phyloP scores from a whole-genome alignment of 2,888 invertebrate species.

The Holacanthella duospinosa region DNA sequence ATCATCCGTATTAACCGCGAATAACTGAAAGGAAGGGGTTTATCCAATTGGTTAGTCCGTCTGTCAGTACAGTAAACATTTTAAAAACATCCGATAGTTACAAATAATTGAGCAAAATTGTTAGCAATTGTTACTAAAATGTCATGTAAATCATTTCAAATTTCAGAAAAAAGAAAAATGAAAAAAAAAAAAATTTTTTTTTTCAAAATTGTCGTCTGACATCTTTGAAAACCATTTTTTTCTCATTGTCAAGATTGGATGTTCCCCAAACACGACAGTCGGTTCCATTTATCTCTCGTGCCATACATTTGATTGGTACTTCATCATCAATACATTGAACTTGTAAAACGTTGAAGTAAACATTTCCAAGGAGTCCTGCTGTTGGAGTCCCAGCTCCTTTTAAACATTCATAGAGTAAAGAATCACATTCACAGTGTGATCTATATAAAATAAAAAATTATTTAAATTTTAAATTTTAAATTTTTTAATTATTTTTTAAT shows the following conservation, averaged over 20 bases:
- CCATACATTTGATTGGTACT: constrained; percentile 24
- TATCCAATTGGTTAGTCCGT: no score
- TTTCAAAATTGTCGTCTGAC: constrained; percentile 21
- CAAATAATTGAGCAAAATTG: no score
- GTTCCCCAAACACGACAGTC: constrained; percentile 28
- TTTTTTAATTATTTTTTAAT: neutral
- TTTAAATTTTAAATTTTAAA: neutral
- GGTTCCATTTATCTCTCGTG: constrained; percentile 15
- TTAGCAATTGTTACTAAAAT: no score
- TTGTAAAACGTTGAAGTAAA: constrained; percentile 73
- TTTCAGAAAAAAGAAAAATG: no score
- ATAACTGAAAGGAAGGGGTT: no score
- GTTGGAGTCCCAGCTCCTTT: constrained; percentile 62
- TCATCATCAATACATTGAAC: constrained; percentile 59
- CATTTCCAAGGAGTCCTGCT: constrained; percentile 64
- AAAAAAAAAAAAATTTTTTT: no score
- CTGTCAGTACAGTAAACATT: no score
- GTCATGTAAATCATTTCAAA: no score
- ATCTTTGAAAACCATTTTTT: constrained; percentile 23
- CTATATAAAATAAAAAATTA: constrained; percentile 41
- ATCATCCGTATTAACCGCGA: no score
- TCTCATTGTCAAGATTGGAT: constrained; percentile 15
- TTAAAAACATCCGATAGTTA: no score
- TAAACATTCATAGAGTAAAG: constrained; percentile 68
- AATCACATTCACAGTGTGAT: constrained; percentile 80